A percentile compares a stretch with the other conserved stretches of the same genome.
Conservation (phyloP, 2,888 invertebrate genomes). For the Polietes domitor region DNA sequence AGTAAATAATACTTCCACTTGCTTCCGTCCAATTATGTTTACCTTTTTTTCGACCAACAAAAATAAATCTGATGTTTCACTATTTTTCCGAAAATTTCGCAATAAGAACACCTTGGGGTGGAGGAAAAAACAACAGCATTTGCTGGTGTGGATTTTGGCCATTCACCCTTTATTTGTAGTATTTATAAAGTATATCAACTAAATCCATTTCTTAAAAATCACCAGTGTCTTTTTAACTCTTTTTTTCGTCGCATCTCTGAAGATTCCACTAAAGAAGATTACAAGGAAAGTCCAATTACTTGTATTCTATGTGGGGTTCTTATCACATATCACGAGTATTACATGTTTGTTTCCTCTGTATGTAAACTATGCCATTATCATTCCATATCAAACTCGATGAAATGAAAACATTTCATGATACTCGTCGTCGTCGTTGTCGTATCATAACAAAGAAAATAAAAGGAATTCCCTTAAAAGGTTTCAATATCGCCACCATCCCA, state of each 20-base stretch:
- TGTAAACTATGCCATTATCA: slow-evolving; percentile 43
- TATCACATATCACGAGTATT: slow-evolving; percentile 30
- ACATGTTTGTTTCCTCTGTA: neutral
- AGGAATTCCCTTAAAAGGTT: slow-evolving; percentile 70
- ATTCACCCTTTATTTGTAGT: too few relatives aligned
- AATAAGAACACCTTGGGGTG: too few relatives aligned
- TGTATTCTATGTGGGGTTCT: slow-evolving; percentile 23
- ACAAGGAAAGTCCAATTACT: neutral
- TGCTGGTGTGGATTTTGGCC: too few relatives aligned
- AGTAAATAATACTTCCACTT: too few relatives aligned
- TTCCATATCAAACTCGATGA: slow-evolving; percentile 35
- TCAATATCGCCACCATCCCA: slow-evolving; percentile 67
- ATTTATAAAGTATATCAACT: neutral
- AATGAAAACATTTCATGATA: slow-evolving; percentile 30
- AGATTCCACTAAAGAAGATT: neutral
- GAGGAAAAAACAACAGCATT: too few relatives aligned
- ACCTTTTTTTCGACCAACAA: too few relatives aligned
- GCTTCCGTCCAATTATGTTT: too few relatives aligned
- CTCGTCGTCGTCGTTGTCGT: neutral
- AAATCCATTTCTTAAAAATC: neutral
- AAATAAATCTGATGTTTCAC: too few relatives aligned
- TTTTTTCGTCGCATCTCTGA: neutral
- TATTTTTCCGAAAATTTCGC: too few relatives aligned
- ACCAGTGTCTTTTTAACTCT: neutral
- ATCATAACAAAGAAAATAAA: slow-evolving; percentile 19